Base-by-base conservation (phyloP, 2,113 vertebrate genomes). In the Baryphthengus martii region DNA sequence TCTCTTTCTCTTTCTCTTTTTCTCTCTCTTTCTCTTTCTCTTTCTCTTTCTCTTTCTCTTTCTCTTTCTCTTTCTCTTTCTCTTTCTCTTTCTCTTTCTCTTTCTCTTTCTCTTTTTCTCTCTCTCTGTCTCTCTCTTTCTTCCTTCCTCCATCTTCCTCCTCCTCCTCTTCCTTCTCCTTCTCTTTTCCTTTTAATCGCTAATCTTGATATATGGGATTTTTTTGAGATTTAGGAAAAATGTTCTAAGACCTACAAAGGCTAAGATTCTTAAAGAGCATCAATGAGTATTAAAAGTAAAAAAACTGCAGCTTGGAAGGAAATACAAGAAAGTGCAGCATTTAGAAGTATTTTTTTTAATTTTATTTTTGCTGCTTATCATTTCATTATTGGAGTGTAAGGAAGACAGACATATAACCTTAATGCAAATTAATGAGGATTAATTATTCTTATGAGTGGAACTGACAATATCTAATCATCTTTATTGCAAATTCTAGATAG, bases 61-160 rank as follows among this genome's bases (percentile, higher is more conserved):
- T 47, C 3, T 13, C 6, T 2, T 1, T 35, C 4, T 15, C 14
- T 45, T n/a, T n/a, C n/a, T n/a, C n/a, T n/a, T n/a, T n/a, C n/a
- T n/a, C n/a, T n/a, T n/a, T 31, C 28, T 26, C 24, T 17, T 31
- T 31, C 28, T 17, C 25, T 50, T 52, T 26, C 20, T 28, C 29
- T n/a, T n/a, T 7, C 11, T 15, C 15, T 44, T 44, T 15, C 21
- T 55, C 45, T 49, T 45, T 47, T 2, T 13, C 6, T 2, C 1
- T 35, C 4, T 15, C 14, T 45, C 4, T 16, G 5, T 3, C 1
- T 37, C 3, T 17, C 6, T 2, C 2, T 35, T n/a, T n/a, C n/a
- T n/a, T n/a, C n/a, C 4, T 7, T 10, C 4, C 2, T 23, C 39
- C 2, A 15, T 39, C 23, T 37, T 37, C 23, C 7, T n/a, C 33